These are phyloP conservation scores for Sebastes goodei DNA, from an alignment of 2,797 vertebrate genomes.

Conservation along the genomic window DNA sequence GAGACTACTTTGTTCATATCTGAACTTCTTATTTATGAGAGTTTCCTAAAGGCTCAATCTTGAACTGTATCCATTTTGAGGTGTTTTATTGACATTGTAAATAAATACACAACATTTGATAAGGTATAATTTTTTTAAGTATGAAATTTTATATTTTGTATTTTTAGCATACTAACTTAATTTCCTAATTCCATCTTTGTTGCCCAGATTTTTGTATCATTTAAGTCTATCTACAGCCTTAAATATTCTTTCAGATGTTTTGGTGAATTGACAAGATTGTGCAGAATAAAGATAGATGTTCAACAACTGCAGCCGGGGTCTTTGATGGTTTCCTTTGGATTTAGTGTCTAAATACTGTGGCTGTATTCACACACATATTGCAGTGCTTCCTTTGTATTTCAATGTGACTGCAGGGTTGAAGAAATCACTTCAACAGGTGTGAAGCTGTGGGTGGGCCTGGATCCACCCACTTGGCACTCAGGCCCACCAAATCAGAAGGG, in stretches of 20 bases:
- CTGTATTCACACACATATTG: not conserved
- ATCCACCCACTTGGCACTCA: too few species aligned
- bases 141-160: constrained; percentile 85
- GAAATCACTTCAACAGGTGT: not conserved
- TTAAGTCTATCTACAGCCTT: constrained; percentile 76
- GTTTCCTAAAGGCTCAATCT: constrained; percentile 60
- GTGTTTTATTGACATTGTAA: constrained; percentile 77
- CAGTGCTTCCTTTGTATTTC: not conserved
- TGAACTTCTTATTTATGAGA: constrained; percentile 81
- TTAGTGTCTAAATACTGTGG: not conserved
- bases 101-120: constrained; percentile 79
- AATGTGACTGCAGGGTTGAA: not conserved
- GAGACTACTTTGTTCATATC: constrained; percentile 78
- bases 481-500: too few species aligned
- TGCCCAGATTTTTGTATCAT: constrained; percentile 70
- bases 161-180: constrained; percentile 85
- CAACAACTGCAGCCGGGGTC: not conserved
- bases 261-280: constrained; percentile 68
- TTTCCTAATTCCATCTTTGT: constrained; percentile 68
- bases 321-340: not conserved
- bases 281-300: constrained; percentile 66
- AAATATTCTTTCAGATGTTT: constrained; percentile 71
- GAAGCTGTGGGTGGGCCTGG: too few species aligned
- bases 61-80: constrained; percentile 66
- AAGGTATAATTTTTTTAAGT: constrained; percentile 77